These are phyloP conservation scores for Trissolcus brochymenae DNA, from an alignment of 2,888 invertebrate species.

Conservation along the genomic window DNA sequence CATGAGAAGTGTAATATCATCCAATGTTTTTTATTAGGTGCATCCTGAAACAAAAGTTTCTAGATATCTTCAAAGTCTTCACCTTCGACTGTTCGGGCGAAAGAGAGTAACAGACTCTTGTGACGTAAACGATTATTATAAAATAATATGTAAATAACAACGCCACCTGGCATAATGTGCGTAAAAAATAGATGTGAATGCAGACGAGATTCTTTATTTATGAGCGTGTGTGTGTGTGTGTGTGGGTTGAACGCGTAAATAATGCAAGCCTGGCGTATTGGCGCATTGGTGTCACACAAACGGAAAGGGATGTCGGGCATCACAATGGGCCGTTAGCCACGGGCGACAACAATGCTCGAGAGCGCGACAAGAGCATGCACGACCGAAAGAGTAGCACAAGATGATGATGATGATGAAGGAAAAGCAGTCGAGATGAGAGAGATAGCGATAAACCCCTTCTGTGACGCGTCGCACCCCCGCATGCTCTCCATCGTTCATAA, in stretches of 20 bases:
- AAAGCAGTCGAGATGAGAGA: constrained; percentile 2
- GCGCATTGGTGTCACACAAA: constrained; percentile 58
- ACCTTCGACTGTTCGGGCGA: no score
- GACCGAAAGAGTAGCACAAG: constrained; percentile 35
- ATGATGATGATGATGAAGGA: constrained; percentile 31
- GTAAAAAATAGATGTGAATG: constrained; percentile 12
- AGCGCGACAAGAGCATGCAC: constrained; percentile 34
- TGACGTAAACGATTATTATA: no score
- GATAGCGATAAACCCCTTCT: constrained; percentile 33
- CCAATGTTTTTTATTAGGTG: no score
- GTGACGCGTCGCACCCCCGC: constrained; percentile 27
- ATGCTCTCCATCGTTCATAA: constrained; percentile 61
- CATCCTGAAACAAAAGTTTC: no score
- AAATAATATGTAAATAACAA: no score
- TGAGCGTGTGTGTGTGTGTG: neutral
- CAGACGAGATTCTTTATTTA: constrained; percentile 1
- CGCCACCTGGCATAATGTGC: constrained; percentile 39
- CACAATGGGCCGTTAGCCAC: constrained; percentile 72
- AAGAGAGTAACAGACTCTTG: no score
- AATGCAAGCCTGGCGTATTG: constrained; percentile 59
- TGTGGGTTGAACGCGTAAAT: constrained; percentile 64
- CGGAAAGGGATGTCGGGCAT: constrained; percentile 61
- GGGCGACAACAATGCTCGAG: constrained; percentile 67
- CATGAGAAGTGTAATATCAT: no score
- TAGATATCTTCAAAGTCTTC: constrained; percentile 27